Evolutionary conservation across 2,888 invertebrate genomes (phyloP).

Genomic region (Gibbula magus): DNA sequence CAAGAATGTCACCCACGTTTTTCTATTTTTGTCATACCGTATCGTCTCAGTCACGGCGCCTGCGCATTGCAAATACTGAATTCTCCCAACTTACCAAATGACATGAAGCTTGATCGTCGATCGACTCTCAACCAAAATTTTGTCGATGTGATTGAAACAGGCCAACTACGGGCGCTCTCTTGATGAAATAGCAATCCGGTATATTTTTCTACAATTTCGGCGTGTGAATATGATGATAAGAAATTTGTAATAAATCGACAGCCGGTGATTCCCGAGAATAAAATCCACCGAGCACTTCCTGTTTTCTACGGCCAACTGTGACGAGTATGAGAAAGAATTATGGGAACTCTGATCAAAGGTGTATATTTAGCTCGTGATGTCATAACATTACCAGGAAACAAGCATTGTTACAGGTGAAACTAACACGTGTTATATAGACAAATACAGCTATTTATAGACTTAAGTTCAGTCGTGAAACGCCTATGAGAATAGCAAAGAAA

Average conservation of each 20-base stretch:
- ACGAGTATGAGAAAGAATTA: conserved; percentile 9
- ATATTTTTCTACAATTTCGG: background rate
- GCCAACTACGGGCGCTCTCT: background rate
- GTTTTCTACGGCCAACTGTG: conserved; percentile 13
- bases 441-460: background rate
- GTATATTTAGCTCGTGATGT: conserved; percentile 16
- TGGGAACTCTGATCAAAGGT: conserved; percentile 22
- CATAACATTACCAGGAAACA: background rate
- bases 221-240: background rate
- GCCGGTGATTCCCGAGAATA: conserved; percentile 15
- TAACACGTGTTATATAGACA: background rate
- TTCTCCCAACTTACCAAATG: conserved; percentile 31
- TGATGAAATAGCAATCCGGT: background rate
- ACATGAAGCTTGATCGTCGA: conserved; percentile 19
- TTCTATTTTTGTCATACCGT: conserved; percentile 13
- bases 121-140: conserved; percentile 13
- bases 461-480: no score
- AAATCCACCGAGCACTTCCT: conserved; percentile 13
- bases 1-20: background rate
- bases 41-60: conserved; percentile 8
- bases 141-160: background rate
- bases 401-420: background rate
- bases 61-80: conserved; percentile 17
- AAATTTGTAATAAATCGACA: conserved; percentile 9
- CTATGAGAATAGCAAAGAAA: no score